Evolutionary conservation across 2,888 invertebrate species (phyloP), one percentile per base, ranked within the genome.

Genomic region (Megamerina dolium): DNA sequence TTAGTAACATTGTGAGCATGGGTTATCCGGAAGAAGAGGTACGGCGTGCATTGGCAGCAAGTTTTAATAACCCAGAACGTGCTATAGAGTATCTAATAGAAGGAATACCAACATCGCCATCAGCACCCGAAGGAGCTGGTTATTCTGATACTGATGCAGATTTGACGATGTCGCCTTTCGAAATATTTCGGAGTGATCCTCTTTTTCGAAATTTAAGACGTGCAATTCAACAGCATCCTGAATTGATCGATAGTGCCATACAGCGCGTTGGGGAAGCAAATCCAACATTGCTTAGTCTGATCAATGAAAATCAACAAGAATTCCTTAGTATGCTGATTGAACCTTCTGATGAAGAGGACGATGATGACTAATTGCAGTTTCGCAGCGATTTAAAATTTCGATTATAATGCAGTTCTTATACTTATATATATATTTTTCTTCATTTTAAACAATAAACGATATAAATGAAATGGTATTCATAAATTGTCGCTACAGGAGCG

Each of bases 41-140:
- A 2, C 86, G 89, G 61, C 80, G 83, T 61, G 96, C 96, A 2
- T 74, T 99, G 41, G 77, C 88, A 48, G 93, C 94, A 3, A 92
- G 93, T 63, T 94, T 86, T 70, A 95, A 93, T 71, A 96, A 96
- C 73, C 87, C 95, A 8, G 94, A 96, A 72, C 77, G 94, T 70
- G 97, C 97, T 49, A 93, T 97, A 21, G 95, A 97, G 73, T 96
- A 95, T 74, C 79, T 99, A 56, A 80, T 94, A 59, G 89, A 83
- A 49, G 92, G 89, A 47, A 88, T 89, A 57, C 88, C 87, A 2
- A 41, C 49, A 2, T 48, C 53, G 5, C 43, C 53, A 6, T 41
- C 53, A 2, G 47, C 46, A 14, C 48, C 42, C n/a, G 43, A 48
- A 12, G 43, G 33, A 6, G 32, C 19, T 1, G 18, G 32, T 4